Conservation (phyloP, 2,888 invertebrate species). For the Yponomeuta plumbellus region DNA sequence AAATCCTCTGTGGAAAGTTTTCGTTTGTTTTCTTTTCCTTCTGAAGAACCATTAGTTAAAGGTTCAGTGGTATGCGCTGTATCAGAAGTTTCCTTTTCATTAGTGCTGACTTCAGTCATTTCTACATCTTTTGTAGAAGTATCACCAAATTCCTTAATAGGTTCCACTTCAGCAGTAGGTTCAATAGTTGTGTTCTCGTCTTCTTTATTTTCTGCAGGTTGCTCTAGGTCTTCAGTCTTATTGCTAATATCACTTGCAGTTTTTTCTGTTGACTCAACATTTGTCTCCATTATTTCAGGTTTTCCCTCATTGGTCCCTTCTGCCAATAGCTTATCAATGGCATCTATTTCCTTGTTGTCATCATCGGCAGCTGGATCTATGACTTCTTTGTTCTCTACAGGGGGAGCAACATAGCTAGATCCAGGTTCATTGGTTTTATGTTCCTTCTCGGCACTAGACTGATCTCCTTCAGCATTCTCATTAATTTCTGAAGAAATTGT, state of each 20-base stretch:
- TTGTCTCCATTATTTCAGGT: constrained; percentile 10
- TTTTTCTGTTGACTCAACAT: background rate
- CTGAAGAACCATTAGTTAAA: constrained; percentile 21
- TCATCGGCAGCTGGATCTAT: constrained; percentile 25
- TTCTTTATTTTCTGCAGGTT: constrained; percentile 6
- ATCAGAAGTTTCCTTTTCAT: constrained; percentile 22
- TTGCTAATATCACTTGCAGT: background rate
- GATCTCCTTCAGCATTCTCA: background rate
- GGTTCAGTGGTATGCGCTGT: constrained; percentile 29
- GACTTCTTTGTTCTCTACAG: constrained; percentile 20
- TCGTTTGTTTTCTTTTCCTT: constrained; percentile 51
- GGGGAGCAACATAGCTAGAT: background rate
- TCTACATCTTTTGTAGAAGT: constrained; percentile 18
- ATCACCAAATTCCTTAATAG: background rate
- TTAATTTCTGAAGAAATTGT: constrained; percentile 20
- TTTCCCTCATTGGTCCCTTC: background rate
- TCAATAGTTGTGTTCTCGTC: background rate
- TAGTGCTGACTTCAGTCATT: constrained; percentile 20
- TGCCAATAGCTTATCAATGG: constrained; percentile 2
- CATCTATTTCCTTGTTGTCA: constrained; percentile 6
- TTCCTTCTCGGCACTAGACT: background rate
- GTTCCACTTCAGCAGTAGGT: constrained; percentile 7
- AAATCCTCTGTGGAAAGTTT: constrained; percentile 42
- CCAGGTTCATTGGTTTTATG: background rate
- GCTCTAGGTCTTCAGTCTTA: constrained; percentile 3